Base-by-base conservation (phyloP, 2,888 invertebrate genomes). In the Drosophila paracracens region DNA sequence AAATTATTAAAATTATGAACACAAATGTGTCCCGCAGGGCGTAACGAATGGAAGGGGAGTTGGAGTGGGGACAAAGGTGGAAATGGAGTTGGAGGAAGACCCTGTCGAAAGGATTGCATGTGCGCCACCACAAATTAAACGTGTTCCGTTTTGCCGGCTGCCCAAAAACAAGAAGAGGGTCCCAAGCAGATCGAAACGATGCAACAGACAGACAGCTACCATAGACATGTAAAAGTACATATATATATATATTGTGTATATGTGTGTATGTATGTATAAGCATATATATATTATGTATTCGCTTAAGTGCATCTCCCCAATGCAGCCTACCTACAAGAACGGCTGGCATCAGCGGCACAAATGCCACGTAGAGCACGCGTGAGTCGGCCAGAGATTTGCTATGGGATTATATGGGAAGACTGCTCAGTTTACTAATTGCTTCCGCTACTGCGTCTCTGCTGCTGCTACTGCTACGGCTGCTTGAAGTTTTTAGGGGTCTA, bases 391-490 rank as follows among this genome's bases (percentile, higher is more conserved):
- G 75, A 86, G 87, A 83, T 83, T 80, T 90, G 84, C 83, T 73
- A 64, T 78, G 86, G 89, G 89, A 90, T 88, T 83, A 74, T 75
- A 68, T 72, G 69, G 80, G 68, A 74, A 79, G 79, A 76, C 80
- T 83, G 87, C 90, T 87, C 91, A 82, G 81, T 87, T 91, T 92
- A 91, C 92, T 91, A 92, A 92, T 92, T 92, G 91, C 89, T 92
- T 92, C 92, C 91, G 91, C 86, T 92, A 82, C 73, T 70, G 71
- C 67, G 58, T 52, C 70, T 66, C 57, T 38, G 38, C 52, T 64
- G 61, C 52, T 43, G 11, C 16, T 29, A 52, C 36, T 11, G 36
- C 16, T 43, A 53, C 38, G 21, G 43, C 60, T 62, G 74, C 73
- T 63, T 70, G 68, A 82, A 82, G 86, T 88, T 88, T 88, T 78